Percentiles rank a stretch among this genome's conserved stretches.
These are phyloP conservation scores for Mallotus villosus DNA, from an alignment of 2,797 vertebrate genomes.

Conservation along the genomic window DNA sequence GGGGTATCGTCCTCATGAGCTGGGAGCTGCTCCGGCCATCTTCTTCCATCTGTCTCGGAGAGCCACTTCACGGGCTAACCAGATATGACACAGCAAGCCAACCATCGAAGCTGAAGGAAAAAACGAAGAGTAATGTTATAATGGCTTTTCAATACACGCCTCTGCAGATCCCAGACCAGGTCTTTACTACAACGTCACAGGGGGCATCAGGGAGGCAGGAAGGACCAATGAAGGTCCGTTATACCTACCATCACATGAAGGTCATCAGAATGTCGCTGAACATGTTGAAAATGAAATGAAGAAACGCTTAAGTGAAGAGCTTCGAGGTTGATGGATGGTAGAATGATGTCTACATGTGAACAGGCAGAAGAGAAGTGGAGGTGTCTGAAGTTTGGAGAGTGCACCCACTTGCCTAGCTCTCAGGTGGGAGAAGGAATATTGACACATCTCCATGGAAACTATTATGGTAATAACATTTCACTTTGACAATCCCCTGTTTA, in stretches of 20 bases:
- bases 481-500: slow-evolving; percentile 7
- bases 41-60: background rate
- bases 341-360: too few species aligned
- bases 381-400: slow-evolving; percentile 30
- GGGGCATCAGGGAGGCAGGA: background rate
- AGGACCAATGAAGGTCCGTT: background rate
- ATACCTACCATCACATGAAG: background rate
- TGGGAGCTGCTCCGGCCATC: slow-evolving; percentile 6
- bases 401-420: slow-evolving; percentile 29
- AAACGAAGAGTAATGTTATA: slow-evolving; percentile 25
- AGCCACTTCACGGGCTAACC: slow-evolving; percentile 29
- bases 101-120: slow-evolving; percentile 4
- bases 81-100: slow-evolving; percentile 26
- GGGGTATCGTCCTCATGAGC: slow-evolving; percentile 4
- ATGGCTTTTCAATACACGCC: slow-evolving; percentile 1
- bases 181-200: background rate
- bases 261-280: background rate
- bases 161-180: background rate
- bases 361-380: background rate
- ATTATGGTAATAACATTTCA: slow-evolving; percentile 18
- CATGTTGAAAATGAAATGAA: too few species aligned
- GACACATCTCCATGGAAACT: slow-evolving; percentile 58
- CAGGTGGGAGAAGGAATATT: slow-evolving; percentile 47
- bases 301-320: too few species aligned
- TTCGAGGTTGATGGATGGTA: too few species aligned